phyloP scores from a whole-genome alignment of 2,113 vertebrate genomes.

The Rhabdomys dilectus region DNA sequence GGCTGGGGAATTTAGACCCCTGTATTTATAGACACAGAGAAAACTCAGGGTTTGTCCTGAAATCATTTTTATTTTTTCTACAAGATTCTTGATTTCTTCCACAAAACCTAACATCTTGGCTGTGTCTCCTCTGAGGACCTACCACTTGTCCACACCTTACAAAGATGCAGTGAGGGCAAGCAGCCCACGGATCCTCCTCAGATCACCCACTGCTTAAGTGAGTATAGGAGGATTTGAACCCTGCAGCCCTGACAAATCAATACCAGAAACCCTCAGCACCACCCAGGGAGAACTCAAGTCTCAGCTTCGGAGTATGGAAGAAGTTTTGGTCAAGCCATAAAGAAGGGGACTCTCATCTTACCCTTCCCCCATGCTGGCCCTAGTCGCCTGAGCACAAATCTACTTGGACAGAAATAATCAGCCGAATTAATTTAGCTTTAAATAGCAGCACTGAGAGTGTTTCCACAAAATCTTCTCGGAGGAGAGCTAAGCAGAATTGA shows the following conservation, averaged over 20 bases:
- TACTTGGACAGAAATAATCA: conserved; percentile 82
- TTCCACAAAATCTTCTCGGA: conserved; percentile 81
- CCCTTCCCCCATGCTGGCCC: background rate
- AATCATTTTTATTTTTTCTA: background rate
- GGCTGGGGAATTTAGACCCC: background rate
- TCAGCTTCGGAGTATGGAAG: background rate
- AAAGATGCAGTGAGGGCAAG: background rate
- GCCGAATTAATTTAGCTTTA: conserved; percentile 83
- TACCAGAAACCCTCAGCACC: background rate
- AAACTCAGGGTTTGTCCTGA: background rate
- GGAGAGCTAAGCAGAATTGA: conserved; percentile 82
- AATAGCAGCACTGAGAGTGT: conserved; percentile 79
- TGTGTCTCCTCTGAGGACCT: background rate
- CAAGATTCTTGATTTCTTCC: background rate
- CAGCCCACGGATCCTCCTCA: fast-evolving
- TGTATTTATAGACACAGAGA: background rate
- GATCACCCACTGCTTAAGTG: background rate
- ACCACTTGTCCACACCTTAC: background rate
- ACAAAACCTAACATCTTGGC: background rate
- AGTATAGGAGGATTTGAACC: background rate
- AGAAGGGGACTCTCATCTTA: background rate
- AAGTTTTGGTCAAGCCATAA: background rate
- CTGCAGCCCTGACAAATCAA: background rate
- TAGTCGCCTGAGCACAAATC: conserved; percentile 69
- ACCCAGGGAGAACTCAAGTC: background rate